Evolutionary conservation across 2,797 vertebrate genomes (phyloP), one percentile per base, ranked within the genome.

Genomic region (Pseudocheirus occidentalis): DNA sequence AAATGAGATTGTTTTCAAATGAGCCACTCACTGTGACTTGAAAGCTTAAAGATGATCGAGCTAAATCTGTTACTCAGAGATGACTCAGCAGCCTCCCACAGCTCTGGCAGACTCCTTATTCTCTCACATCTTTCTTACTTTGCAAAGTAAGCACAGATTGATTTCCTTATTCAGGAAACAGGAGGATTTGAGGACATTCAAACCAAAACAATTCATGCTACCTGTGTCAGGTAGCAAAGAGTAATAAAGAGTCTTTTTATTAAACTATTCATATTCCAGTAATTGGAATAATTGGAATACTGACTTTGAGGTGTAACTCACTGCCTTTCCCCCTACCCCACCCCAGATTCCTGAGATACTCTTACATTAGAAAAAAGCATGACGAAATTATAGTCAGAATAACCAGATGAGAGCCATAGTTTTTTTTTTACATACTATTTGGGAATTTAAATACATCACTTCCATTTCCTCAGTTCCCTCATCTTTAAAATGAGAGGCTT

Each of bases 71-170:
- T 94, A 97, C 58, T 97, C 95, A 92, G 31, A 29, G 0, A 89
- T 96, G 97, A 97, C 92, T 97, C 95, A 97, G 97, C 95, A 55
- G 66, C 92, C 87, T 95, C 90, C 94, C 95, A 95, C 94, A 59
- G 54, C 46, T 66, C 93, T 91, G 52, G 12, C 53, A 95, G 53
- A 55, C n/a, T 73, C 46, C 62, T 54, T 1, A 94, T 54, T 96
- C 94, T 93, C 73, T 92, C 87, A 90, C 89, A 96, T 94, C 55
- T 31, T 92, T 54, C 92, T 55, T 62, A 95, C 93, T 95, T 12
- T 55, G 91, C 40, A 93, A 93, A 16, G 93, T 50, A 96, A 40
- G 87, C 40, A 93, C 40, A 87, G 95, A 92, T 40, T 92, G 66
- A 89, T 52, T 73, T 53, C 57, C 89, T 93, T 52, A 94, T 50